Evolutionary conservation across 2,888 invertebrate genomes (phyloP).

Genomic region (Watsonalla cultraria): DNA sequence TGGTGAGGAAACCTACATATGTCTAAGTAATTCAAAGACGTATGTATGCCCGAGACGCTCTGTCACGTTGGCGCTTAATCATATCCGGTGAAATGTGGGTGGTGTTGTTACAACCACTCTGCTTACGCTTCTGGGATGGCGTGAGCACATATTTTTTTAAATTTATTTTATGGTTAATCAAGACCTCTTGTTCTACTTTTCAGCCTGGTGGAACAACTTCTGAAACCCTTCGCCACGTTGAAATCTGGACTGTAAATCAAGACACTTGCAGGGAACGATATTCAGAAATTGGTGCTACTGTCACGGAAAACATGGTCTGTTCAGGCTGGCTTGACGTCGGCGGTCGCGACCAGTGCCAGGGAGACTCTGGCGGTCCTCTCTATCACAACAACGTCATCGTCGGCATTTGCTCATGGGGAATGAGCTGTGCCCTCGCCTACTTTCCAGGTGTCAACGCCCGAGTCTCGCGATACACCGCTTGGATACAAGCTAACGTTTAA

Average conservation of each 20-base stretch:
- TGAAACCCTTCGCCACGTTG: conserved; percentile 35
- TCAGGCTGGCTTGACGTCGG: conserved; percentile 38
- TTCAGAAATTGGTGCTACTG: conserved; percentile 5
- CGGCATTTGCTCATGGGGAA: conserved; percentile 36
- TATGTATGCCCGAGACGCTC: too few relatives aligned
- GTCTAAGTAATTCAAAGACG: too few relatives aligned
- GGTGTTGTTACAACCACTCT: too few relatives aligned
- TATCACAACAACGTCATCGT: conserved; percentile 32
- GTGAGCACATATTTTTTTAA: too few relatives aligned
- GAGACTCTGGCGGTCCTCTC: conserved; percentile 40
- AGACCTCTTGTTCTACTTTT: conserved; percentile 5
- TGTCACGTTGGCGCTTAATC: too few relatives aligned
- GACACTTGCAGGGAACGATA: conserved; percentile 29
- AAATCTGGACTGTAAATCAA: conserved; percentile 36
- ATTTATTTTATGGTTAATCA: too few relatives aligned
- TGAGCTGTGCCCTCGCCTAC: conserved; percentile 22
- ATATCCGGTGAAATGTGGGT: too few relatives aligned
- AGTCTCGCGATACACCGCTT: conserved; percentile 26
- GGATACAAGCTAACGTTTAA: conserved; percentile 25
- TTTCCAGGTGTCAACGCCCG: conserved; percentile 38
- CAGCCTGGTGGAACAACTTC: conserved; percentile 24
- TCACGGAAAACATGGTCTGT: conserved; percentile 41
- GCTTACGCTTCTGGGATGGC: too few relatives aligned
- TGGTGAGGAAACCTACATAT: too few relatives aligned
- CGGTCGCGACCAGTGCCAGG: conserved; percentile 38